Conservation (phyloP, 2,888 invertebrate species). For the Torymus tubicola region DNA sequence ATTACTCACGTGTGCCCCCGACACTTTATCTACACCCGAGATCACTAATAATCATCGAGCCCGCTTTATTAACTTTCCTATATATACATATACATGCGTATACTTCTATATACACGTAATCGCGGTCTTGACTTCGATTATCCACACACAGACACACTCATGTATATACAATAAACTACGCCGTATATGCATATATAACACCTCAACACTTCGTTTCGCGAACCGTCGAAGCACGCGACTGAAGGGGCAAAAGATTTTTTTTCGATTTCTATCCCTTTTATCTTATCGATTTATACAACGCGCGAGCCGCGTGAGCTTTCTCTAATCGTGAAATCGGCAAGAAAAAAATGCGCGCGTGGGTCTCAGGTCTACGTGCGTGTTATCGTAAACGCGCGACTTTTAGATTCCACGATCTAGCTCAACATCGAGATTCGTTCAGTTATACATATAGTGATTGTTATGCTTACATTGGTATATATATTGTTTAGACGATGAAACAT, state of each 20-base stretch:
- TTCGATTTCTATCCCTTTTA: constrained; percentile 59
- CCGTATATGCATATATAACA: too few relatives aligned
- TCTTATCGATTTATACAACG: constrained; percentile 65
- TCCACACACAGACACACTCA: too few relatives aligned
- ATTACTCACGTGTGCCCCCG: constrained; percentile 26
- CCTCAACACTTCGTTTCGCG: too few relatives aligned
- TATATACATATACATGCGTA: too few relatives aligned
- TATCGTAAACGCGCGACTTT: constrained; percentile 31
- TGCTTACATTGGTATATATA: not conserved
- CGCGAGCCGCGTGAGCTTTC: constrained; percentile 52
- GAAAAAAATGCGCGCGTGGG: constrained; percentile 54
- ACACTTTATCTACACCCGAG: constrained; percentile 17
- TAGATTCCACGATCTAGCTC: constrained; percentile 39
- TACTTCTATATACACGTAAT: too few relatives aligned
- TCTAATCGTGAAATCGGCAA: constrained; percentile 63
- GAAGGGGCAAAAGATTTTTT: constrained; percentile 37
- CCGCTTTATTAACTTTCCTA: constrained; percentile 21
- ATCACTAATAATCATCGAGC: constrained; percentile 1
- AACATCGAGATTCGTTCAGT: constrained; percentile 40
- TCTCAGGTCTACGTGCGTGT: not conserved
- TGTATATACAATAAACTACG: too few relatives aligned
- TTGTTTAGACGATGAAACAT: too few relatives aligned
- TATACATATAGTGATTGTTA: constrained; percentile 18
- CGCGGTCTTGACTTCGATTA: too few relatives aligned
- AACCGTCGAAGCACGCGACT: not conserved